Conservation (phyloP, 2,888 invertebrate species). For the Cistogaster globosa region DNA sequence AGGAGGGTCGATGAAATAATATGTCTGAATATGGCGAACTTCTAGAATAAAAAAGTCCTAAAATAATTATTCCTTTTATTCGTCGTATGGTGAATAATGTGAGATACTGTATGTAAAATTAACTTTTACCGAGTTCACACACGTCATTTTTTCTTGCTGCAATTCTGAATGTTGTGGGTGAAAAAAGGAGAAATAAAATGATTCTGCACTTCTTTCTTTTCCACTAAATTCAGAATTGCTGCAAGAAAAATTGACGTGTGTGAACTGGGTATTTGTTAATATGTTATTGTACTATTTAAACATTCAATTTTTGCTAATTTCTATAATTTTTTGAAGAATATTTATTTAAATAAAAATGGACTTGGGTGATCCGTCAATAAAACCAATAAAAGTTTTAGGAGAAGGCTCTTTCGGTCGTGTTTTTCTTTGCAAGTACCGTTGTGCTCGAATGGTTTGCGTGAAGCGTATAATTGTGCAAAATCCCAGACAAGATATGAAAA, state of each 20-base stretch:
- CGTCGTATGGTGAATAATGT: background rate
- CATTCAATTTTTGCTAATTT: background rate
- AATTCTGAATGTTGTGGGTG: no score
- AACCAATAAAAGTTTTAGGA: conserved; percentile 77
- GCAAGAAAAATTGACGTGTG: no score
- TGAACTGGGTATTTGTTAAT: no score
- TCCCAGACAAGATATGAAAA: conserved; percentile 75
- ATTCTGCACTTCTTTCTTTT: no score
- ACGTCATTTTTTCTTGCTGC: no score
- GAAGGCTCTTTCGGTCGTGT: conserved; percentile 79
- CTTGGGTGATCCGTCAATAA: conserved; percentile 76
- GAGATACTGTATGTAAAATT: background rate
- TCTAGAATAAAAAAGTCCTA: no score
- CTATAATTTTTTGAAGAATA: background rate
- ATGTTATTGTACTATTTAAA: background rate
- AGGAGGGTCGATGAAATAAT: no score
- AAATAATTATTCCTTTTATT: no score
- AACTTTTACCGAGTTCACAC: no score
- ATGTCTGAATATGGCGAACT: no score
- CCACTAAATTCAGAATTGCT: no score
- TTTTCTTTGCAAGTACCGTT: conserved; percentile 76
- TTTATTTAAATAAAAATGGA: conserved; percentile 74
- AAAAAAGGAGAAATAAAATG: no score
- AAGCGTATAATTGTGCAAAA: conserved; percentile 79
- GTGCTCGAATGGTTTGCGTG: conserved; percentile 77